Percentiles rank a stretch among this genome's conserved stretches.
Conservation (phyloP, 2,888 invertebrate genomes). For the Acanthoscelides obtectus region DNA sequence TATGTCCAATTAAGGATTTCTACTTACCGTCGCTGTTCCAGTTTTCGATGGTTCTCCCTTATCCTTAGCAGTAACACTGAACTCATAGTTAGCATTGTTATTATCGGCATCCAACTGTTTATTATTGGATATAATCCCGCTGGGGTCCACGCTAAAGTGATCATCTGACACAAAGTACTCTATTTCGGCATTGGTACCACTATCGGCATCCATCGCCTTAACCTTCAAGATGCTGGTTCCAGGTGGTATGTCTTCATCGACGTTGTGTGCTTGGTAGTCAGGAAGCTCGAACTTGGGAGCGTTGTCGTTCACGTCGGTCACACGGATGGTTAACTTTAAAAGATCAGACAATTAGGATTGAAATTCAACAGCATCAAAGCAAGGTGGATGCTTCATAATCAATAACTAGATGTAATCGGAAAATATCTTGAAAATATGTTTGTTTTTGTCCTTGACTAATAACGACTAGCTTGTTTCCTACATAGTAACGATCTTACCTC, state of each 20-base stretch:
- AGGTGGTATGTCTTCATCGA: conserved; percentile 89
- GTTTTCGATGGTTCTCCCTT: conserved; percentile 91
- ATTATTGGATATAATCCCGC: conserved; percentile 88
- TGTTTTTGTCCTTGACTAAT: too few relatives aligned
- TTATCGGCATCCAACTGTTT: conserved; percentile 93
- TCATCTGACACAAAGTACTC: conserved; percentile 89
- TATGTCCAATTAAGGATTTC: too few relatives aligned
- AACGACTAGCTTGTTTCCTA: too few relatives aligned
- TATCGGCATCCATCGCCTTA: conserved; percentile 92
- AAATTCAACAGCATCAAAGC: too few relatives aligned
- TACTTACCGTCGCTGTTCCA: conserved; percentile 79
- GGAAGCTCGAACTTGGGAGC: conserved; percentile 94
- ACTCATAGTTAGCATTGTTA: conserved; percentile 94
- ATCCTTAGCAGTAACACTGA: conserved; percentile 89
- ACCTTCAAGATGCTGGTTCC: conserved; percentile 92
- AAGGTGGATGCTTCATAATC: too few relatives aligned
- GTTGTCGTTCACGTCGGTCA: conserved; percentile 97
- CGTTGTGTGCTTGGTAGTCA: conserved; percentile 94
- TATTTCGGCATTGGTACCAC: conserved; percentile 92
- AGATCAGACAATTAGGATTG: not conserved
- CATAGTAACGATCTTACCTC: conserved; percentile 77
- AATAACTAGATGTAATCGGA: too few relatives aligned
- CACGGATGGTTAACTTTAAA: conserved; percentile 82
- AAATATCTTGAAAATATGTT: too few relatives aligned
- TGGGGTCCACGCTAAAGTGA: conserved; percentile 90